phyloP scores from a whole-genome alignment of 2,888 invertebrate genomes.

The Notodonta ziczac region DNA sequence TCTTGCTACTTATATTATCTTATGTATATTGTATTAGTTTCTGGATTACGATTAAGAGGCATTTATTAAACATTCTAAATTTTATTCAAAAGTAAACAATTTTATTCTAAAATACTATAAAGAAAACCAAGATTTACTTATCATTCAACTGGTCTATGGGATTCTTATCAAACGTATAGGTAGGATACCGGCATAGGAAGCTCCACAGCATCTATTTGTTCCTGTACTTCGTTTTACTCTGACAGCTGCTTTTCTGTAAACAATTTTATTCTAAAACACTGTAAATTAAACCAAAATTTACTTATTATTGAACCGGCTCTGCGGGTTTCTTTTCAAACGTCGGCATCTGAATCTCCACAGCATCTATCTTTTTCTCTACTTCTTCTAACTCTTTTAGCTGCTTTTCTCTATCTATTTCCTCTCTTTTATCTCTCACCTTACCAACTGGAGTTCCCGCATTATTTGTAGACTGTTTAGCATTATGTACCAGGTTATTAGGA shows the following conservation, averaged over 20 bases:
- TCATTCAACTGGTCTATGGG: background rate
- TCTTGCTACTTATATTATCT: too few relatives aligned
- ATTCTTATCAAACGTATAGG: slow-evolving; percentile 6
- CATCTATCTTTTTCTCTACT: slow-evolving; percentile 48
- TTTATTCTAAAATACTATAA: slow-evolving; percentile 13
- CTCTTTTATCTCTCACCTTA: slow-evolving; percentile 27
- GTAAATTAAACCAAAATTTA: background rate
- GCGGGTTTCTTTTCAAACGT: background rate
- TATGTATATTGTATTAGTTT: too few relatives aligned
- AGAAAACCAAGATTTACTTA: background rate
- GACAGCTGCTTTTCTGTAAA: slow-evolving; percentile 39
- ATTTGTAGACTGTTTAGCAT: background rate
- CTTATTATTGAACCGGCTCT: background rate
- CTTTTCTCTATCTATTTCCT: slow-evolving; percentile 34
- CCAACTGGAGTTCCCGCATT: background rate
- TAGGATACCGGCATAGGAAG: slow-evolving; percentile 23
- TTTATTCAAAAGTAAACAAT: slow-evolving; percentile 4
- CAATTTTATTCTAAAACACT: slow-evolving; percentile 12
- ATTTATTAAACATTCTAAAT: background rate
- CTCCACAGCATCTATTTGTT: slow-evolving; percentile 42
- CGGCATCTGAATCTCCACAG: slow-evolving; percentile 28
- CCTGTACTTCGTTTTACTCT: slow-evolving; percentile 49
- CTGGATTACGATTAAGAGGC: too few relatives aligned
- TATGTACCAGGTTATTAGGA: background rate
- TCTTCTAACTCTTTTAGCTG: slow-evolving; percentile 49